A percentile compares a stretch with the other conserved stretches of the same genome.
phyloP scores from a whole-genome alignment of 2,113 vertebrate genomes.

The Morone chrysops region DNA sequence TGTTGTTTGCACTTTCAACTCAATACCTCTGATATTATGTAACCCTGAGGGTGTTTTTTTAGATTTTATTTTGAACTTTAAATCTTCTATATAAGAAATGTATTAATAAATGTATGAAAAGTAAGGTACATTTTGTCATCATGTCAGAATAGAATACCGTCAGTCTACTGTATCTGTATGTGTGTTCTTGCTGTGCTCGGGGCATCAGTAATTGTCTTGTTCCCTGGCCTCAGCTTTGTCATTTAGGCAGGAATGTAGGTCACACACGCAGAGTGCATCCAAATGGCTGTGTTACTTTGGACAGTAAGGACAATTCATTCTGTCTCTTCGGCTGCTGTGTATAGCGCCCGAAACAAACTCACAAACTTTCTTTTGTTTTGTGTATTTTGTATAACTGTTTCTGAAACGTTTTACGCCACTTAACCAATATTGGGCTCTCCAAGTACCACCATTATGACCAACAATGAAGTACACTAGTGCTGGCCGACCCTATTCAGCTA shows the following conservation, averaged over 20 bases:
- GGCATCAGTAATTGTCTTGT: conserved; percentile 60
- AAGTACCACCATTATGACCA: too few species aligned
- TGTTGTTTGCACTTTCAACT: conserved; percentile 42
- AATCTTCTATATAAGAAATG: neutral
- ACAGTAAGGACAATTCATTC: conserved; percentile 56
- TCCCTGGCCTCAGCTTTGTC: conserved; percentile 60
- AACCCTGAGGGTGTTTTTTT: neutral
- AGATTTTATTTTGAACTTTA: neutral
- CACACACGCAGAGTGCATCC: conserved; percentile 70
- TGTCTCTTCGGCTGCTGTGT: conserved; percentile 13
- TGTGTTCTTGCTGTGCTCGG: conserved; percentile 33
- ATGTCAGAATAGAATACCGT: neutral
- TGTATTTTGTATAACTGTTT: neutral
- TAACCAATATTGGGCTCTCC: too few species aligned
- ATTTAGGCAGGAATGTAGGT: conserved; percentile 77
- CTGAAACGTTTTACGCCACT: too few species aligned
- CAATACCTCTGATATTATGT: neutral
- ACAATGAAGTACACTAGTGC: too few species aligned
- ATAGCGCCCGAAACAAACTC: neutral
- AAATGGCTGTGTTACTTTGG: conserved; percentile 61
- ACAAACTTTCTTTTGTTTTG: neutral
- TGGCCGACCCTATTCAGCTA: too few species aligned
- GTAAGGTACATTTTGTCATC: neutral
- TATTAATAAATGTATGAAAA: neutral
- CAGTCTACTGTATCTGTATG: neutral